A percentile compares a stretch with the other conserved stretches of the same genome.
These are phyloP conservation scores for Gibbula magus DNA, from an alignment of 2,888 invertebrate genomes.

Conservation along the genomic window DNA sequence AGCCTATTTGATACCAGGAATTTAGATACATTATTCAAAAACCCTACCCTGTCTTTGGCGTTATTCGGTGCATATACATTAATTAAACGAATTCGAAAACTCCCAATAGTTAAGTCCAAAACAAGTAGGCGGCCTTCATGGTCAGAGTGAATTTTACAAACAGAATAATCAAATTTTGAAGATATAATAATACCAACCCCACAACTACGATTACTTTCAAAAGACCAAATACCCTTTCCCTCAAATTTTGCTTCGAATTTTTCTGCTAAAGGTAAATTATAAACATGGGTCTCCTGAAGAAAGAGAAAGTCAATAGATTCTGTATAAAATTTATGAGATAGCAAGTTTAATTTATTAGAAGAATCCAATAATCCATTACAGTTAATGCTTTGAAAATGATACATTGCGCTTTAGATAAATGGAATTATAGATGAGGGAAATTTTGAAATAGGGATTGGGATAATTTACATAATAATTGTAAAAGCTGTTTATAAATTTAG, in stretches of 20 bases:
- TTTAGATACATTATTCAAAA: background rate
- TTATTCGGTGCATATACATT: background rate
- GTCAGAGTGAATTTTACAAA: background rate
- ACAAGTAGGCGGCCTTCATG: background rate
- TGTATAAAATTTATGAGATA: constrained; percentile 36
- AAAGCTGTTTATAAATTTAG: too few relatives aligned
- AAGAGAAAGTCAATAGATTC: constrained; percentile 6
- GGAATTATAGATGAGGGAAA: too few relatives aligned
- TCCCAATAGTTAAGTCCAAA: background rate
- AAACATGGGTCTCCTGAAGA: constrained; percentile 18
- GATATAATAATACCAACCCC: constrained; percentile 9
- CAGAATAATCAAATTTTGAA: background rate
- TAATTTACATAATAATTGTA: too few relatives aligned
- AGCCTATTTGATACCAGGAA: background rate
- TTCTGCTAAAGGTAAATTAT: background rate
- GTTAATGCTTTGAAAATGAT: background rate
- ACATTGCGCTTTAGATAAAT: constrained; percentile 47
- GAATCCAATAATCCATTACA: background rate
- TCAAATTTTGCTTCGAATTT: background rate
- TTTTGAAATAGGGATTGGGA: too few relatives aligned
- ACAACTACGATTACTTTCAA: background rate
- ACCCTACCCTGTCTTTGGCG: background rate
- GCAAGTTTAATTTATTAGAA: background rate
- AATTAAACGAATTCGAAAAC: background rate
- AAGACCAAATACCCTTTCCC: constrained; percentile 1